Base-by-base conservation (phyloP, 2,888 invertebrate genomes). In the Andrena marginata region DNA sequence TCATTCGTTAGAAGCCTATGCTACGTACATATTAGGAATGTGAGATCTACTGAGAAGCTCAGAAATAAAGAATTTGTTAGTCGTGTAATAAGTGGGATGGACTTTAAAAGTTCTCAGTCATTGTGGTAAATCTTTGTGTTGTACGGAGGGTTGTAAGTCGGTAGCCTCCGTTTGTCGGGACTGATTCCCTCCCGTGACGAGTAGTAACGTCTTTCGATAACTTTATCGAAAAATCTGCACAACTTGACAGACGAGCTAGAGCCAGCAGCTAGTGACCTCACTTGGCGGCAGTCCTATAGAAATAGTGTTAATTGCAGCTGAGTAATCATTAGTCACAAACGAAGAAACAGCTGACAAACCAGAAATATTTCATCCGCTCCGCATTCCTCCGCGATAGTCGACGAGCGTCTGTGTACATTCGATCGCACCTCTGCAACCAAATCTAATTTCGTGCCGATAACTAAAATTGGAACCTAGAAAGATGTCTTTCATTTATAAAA, bases 401-500 rank as follows among this genome's bases (percentile, higher is more conserved):
- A 97, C 29, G 96, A 95, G 42, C 96, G 95, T 86, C 96, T 94
- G 73, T 96, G 95, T 76, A 95, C 94, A 90, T 95, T 95, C 72
- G 96, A 95, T 84, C 96, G 95, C 68, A 97, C 96, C 92, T 97
- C 97, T 89, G 97, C 97, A 0, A 97, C 96, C 86, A 98, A 95
- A 95, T 99, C 99, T 85, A 97, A 95, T 94, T 99, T 99, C 1
- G 99, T 98, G 16, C 99, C 99, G 91, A 99, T 97, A 0, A 99
- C 98, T 85, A 99, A 95, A 90, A 99, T 97, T 0, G 99, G 99
- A 92, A 99, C 97, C 96, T 98, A 95, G 95, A 88, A 20, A 65
- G 77, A 72, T 48, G 82, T 77, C 85, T 78, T 49, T n/a, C 20
- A 42, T 26, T 16, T 5, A 31, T 6, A 10, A 35, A 0, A 0